Evolutionary conservation across 2,888 invertebrate species (phyloP), one percentile per base, ranked within the genome.

Genomic region (Polietes domitor): DNA sequence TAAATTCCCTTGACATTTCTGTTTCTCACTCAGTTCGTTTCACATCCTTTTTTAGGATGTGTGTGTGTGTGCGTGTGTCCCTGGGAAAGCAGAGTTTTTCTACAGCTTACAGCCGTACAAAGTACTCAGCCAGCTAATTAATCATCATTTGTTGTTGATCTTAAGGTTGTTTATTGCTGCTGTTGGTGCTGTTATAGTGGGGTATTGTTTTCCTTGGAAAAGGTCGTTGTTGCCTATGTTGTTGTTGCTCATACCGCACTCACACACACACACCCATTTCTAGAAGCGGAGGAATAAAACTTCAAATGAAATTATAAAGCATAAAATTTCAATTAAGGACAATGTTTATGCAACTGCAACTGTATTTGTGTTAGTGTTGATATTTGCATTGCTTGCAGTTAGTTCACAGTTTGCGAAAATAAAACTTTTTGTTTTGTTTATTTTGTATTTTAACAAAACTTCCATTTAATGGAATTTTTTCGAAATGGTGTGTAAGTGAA

Each of bases 141-240:
- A 71, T 71, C 71, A 71, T 71, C 71, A 71, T 71, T 71, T 71
- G 71, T 71, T 71, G 50, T 71, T 68, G 68, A 41, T 71, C 71
- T 50, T 71, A 71, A 50, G n/a, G 71, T 71, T 71, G 47, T 70
- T 65, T 68, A 41, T 65, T 68, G 28, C 21, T 68, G 21, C 17
- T 24, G 24, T 68, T 37, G n/a, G n/a, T n/a, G 65, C 24, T 65
- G 37, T 17, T n/a, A n/a, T n/a, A n/a, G n/a, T n/a, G n/a, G n/a
- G 17, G 2, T 10, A 41, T 37, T 63, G 17, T 41, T 65, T 37
- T 65, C 47, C 47, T 47, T 15, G 2, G 47, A 47, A 41, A 47
- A 47, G 47, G 47, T 47, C 47, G 47, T 47, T n/a, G 47, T 32
- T 9, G 32, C 9, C 32, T 6, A 6, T 9, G 32, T 53, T 17